Evolutionary conservation across 2,888 invertebrate species (phyloP).

Genomic region (Anodontia alba): DNA sequence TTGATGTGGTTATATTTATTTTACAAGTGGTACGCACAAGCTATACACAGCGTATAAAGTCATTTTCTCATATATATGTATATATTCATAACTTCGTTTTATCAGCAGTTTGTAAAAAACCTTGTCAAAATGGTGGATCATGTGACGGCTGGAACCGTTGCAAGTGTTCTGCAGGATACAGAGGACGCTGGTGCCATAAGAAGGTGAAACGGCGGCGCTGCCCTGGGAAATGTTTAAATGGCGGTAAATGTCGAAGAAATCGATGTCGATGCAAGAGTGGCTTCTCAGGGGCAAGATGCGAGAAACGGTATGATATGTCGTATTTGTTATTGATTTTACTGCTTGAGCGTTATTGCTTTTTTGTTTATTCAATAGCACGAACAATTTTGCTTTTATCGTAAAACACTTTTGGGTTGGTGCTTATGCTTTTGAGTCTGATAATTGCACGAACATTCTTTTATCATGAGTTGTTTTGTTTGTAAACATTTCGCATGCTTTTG

Average conservation of each 20-base stretch:
- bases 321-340: not conserved
- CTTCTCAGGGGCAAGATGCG: slow-evolving; percentile 95
- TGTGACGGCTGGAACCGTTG: slow-evolving; percentile 79
- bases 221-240: slow-evolving; percentile 92
- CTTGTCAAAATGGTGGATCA: slow-evolving; percentile 80
- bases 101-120: slow-evolving; percentile 89
- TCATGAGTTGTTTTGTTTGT: too few relatives aligned
- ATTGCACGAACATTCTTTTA: too few relatives aligned
- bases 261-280: slow-evolving; percentile 94
- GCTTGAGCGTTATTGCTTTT: not conserved
- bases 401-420: too few relatives aligned
- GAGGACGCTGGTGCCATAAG: slow-evolving; percentile 80
- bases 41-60: too few relatives aligned
- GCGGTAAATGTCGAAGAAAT: slow-evolving; percentile 95
- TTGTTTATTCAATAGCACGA: too few relatives aligned
- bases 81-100: not conserved
- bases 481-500: too few relatives aligned
- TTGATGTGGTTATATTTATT: too few relatives aligned
- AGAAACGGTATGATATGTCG: slow-evolving; percentile 85
- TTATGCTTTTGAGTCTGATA: too few relatives aligned
- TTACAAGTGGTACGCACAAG: too few relatives aligned
- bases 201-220: slow-evolving; percentile 45
- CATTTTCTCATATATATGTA: too few relatives aligned
- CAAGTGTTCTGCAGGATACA: slow-evolving; percentile 74
- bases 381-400: too few relatives aligned